Percentiles rank a stretch among this genome's conserved stretches.
phyloP scores from a whole-genome alignment of 1,140 invertebrate species.

The Rhyzopertha dominica region DNA sequence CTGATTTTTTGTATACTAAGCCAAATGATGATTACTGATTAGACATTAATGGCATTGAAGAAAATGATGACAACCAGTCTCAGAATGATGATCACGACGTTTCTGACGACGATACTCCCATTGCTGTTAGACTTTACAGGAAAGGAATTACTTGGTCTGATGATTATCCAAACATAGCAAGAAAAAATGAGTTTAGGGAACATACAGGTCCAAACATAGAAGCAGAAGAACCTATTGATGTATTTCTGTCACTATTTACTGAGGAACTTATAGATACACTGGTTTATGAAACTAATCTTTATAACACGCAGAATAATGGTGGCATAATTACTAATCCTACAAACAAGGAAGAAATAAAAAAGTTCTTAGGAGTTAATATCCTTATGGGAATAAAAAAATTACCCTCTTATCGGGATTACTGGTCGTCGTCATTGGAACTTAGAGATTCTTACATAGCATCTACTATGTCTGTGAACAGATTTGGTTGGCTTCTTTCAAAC shows the following conservation, averaged over 20 bases:
- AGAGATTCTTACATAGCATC: conserved; percentile 15
- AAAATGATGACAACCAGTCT: conserved; percentile 1
- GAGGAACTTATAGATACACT: conserved; percentile 7
- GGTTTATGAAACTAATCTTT: conserved; percentile 16
- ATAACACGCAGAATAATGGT: neutral
- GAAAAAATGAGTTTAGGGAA: neutral
- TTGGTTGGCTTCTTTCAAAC: conserved; percentile 21
- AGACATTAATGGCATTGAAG: no score
- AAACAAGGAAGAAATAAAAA: conserved; percentile 19
- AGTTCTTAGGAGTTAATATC: conserved; percentile 24
- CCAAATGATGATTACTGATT: no score
- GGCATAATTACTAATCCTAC: conserved; percentile 5
- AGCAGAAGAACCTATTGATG: conserved; percentile 2
- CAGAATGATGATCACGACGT: neutral
- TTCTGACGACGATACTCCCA: conserved; percentile 2
- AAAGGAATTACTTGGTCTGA: conserved; percentile 4
- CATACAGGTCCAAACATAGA: neutral
- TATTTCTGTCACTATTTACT: conserved; percentile 12
- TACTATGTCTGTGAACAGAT: conserved; percentile 35
- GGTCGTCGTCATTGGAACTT: conserved; percentile 14
- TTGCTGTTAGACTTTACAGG: neutral
- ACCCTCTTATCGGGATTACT: conserved; percentile 16
- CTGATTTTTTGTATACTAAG: no score
- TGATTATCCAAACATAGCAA: neutral
- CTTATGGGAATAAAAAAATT: conserved; percentile 27